Evolutionary conservation across 2,113 vertebrate species (phyloP), one percentile per base, ranked within the genome.

Genomic region (Trichomycterus rosablanca): DNA sequence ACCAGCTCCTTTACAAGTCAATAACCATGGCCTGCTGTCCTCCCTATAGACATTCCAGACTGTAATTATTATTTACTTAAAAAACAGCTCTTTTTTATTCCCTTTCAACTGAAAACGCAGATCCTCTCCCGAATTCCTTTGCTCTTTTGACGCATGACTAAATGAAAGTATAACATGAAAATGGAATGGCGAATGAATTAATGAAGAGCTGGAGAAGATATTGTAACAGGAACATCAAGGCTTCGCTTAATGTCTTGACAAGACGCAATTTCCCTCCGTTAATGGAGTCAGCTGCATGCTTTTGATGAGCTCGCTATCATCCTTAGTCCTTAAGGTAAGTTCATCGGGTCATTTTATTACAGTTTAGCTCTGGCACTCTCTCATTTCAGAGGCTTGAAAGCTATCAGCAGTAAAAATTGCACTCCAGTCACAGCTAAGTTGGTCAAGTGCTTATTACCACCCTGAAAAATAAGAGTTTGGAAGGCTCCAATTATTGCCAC

Each of bases 1-100:
- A 80, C 66, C 63, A 22, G 72, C 78, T 78, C 70, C 86, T 89
- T 90, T 83, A 81, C 72, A 72, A 78, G 62, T 81, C 82, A 90
- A 86, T 86, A 84, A 81, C 84, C 78, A 60, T 57, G 66, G 65
- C 75, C 80, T 70, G 45, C 8, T 78, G 78, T 78, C 58, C 70
- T 78, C 58, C 42, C 54, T 40, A 14, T 48, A 60, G 53, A 50
- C 66, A 55, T 51, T 67, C 63, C 53, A 63, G 54, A 49, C 65
- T 63, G 70, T 68, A 74, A 74, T 71, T 72, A 72, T 69, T 43
- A 68, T 69, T 66, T 72, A 61, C 49, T 42, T 52, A 71, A 82
- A 78, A 73, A 67, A 73, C 78, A 76, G 65, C n/a, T 2, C n/a
- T 9, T 50, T 63, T 23, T 22, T 53, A 49, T 59, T 23, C 34